Evolutionary conservation across 1,140 invertebrate species (phyloP).

Genomic region (Holotrichia oblita): DNA sequence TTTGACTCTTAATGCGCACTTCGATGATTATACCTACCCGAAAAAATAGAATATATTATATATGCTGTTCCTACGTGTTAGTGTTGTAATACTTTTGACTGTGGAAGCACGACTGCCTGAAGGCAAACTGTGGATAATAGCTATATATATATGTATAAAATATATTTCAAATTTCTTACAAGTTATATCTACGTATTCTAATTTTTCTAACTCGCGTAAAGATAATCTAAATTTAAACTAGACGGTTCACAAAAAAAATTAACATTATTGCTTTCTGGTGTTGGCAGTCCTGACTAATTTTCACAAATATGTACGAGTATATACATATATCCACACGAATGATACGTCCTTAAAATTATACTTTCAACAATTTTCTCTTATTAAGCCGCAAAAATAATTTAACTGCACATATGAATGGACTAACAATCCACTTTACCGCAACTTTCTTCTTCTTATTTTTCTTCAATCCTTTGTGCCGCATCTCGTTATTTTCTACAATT

Average conservation of each 20-base stretch:
- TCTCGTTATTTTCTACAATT: slow-evolving; percentile 25
- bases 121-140: background rate
- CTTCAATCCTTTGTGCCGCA: background rate
- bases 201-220: no score
- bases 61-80: background rate
- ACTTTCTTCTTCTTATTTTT: background rate
- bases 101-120: background rate
- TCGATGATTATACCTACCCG: background rate
- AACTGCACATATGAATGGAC: no score
- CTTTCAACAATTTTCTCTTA: background rate
- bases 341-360: no score
- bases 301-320: no score
- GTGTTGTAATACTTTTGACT: slow-evolving; percentile 1
- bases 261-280: no score
- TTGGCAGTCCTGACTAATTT: no score
- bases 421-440: slow-evolving; percentile 16
- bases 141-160: no score
- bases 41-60: background rate
- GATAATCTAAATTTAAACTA: no score
- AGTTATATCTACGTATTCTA: no score
- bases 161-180: no score
- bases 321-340: no score
- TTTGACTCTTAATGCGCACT: background rate
- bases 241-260: no score
- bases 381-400: background rate